Conservation (phyloP, 2,113 vertebrate genomes). For the Podarcis cretensis region DNA sequence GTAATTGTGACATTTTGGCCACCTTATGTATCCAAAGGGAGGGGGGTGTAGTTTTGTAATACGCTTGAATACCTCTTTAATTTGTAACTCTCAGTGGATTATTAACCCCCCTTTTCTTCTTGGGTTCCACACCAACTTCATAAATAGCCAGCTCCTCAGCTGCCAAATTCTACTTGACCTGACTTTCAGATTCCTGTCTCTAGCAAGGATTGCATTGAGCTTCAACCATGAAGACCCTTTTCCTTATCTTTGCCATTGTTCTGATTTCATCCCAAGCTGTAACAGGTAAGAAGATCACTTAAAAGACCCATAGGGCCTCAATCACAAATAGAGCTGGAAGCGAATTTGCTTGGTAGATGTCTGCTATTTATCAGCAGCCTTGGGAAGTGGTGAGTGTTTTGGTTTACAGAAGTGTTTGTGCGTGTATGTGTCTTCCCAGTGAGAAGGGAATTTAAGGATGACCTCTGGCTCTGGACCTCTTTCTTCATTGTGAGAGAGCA, state of each 20-base stretch:
- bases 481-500: neutral
- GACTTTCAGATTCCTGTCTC: neutral
- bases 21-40: neutral
- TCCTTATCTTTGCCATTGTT: neutral
- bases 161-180: neutral
- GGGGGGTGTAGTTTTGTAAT: neutral
- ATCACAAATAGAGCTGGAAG: neutral
- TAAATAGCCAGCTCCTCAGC: neutral
- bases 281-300: neutral
- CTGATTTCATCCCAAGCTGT: neutral
- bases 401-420: too few relatives aligned
- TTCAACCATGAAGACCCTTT: neutral
- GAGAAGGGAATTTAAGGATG: neutral
- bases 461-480: neutral
- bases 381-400: neutral
- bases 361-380: neutral
- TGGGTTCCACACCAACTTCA: neutral
- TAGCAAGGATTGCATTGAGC: neutral
- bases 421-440: too few relatives aligned
- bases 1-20: neutral
- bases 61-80: too few relatives aligned
- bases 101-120: neutral
- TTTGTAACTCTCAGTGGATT: neutral
- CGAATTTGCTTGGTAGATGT: neutral
- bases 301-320: neutral